Conservation (phyloP, 2,113 vertebrate species). For the Strix aluco region DNA sequence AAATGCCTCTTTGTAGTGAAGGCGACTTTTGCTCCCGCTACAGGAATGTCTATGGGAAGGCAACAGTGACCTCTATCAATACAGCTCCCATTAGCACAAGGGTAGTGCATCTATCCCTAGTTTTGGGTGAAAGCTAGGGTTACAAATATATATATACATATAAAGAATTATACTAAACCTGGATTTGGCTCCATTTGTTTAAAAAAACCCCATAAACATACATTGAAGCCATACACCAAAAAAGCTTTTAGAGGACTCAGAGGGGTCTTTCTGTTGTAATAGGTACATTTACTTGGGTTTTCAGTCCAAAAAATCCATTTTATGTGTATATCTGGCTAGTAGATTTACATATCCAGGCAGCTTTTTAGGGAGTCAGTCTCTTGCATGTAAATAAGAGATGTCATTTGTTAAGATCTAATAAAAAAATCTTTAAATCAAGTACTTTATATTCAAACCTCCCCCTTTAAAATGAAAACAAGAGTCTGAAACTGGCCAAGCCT, state of each 20-base stretch:
- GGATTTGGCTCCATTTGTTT: conserved; percentile 37
- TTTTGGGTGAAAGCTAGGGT: neutral
- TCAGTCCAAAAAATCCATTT: conserved; percentile 52
- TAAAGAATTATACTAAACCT: conserved; percentile 33
- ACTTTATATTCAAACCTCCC: conserved; percentile 49
- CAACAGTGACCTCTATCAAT: neutral
- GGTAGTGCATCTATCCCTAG: neutral
- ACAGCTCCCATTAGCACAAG: neutral
- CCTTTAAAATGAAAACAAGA: conserved; percentile 43
- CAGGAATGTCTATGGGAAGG: neutral
- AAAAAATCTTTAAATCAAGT: conserved; percentile 52
- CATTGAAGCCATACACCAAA: conserved; percentile 28
- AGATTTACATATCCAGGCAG: conserved; percentile 60
- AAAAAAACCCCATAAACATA: conserved; percentile 18
- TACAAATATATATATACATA: neutral
- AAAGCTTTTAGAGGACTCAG: conserved; percentile 57
- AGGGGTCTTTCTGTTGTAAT: conserved; percentile 51
- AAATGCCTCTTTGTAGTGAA: neutral
- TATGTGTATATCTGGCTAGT: conserved; percentile 26
- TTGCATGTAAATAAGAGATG: conserved; percentile 59
- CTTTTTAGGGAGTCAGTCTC: conserved; percentile 54
- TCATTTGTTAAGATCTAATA: conserved; percentile 60
- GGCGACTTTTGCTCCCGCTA: neutral
- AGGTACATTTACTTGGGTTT: conserved; percentile 58
- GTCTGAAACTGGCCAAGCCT: neutral